Base-by-base conservation (phyloP, 2,113 vertebrate genomes). In the Neolamprologus longior region DNA sequence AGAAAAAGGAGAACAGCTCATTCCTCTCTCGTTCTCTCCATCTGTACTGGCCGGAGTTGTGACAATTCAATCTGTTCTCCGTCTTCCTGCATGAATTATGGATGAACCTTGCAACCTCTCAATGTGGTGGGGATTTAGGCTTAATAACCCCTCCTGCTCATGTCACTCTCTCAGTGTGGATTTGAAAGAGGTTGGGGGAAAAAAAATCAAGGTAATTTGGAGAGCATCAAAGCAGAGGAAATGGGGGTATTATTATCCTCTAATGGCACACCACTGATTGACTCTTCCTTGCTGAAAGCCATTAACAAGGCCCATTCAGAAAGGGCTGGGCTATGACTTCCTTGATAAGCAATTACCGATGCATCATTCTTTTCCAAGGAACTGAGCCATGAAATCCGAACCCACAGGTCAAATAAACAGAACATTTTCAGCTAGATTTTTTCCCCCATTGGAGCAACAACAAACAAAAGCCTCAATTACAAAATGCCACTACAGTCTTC, bases 51-150 rank as follows among this genome's bases (percentile, higher is more conserved):
- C 45, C 76, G 1, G 42, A 80, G 80, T 88, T 88, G 90, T 86
- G 91, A 92, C 92, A 91, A 85, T 91, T 92, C 92, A 94, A 92
- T 91, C 90, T 91, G 92, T 86, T 90, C 85, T 28, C 83, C 45
- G 50, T 93, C 89, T 58, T 83, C 86, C 71, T 13, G 15, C 83
- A 86, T 95, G 91, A 95, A 93, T 95, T 93, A 91, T 95, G 90
- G 87, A 93, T 94, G 82, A 90, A 89, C 76, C 81, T 68, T n/a
- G 68, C 85, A 86, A 71, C 90, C 85, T 83, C 78, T 73, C 85
- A 85, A 83, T 81, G 89, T 82, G 89, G 55, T 8, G 58, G 80
- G 85, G 84, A 89, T 88, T 86, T 87, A 88, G 53, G 81, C 86
- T 90, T 81, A 53, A 83, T 83, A 87, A 80, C 86, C 53, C 80